Evolutionary conservation across 2,113 vertebrate genomes (phyloP).

Genomic region (Phrynocephalus versicolor): DNA sequence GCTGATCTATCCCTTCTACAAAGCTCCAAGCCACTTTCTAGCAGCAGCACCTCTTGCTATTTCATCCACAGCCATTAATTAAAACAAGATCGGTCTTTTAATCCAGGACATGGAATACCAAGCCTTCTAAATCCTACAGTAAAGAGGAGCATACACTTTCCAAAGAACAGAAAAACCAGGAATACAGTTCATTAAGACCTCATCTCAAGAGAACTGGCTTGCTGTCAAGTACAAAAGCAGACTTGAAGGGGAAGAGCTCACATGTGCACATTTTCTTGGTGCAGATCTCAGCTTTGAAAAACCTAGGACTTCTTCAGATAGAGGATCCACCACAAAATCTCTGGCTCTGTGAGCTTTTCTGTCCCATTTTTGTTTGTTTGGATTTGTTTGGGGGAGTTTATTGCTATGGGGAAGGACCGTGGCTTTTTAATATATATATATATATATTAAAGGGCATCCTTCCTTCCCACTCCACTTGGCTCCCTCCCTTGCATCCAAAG

Average conservation of each 20-base stretch:
- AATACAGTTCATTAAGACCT: not conserved
- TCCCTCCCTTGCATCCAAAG: not conserved
- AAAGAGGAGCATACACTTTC: not conserved
- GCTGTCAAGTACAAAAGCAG: not conserved
- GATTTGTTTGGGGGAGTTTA: no score
- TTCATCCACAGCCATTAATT: not conserved
- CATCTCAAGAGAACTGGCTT: not conserved
- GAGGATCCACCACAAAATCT: no score
- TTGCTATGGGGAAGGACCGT: no score
- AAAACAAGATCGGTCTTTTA: not conserved
- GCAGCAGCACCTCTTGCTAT: not conserved
- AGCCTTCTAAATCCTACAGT: not conserved
- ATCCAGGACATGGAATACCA: not conserved
- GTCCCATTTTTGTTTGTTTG: no score
- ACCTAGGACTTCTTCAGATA: no score
- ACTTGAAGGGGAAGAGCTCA: not conserved
- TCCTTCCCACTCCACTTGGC: no score
- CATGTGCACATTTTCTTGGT: not conserved
- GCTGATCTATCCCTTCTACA: no score
- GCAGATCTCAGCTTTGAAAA: constrained; percentile 20
- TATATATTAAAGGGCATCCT: no score
- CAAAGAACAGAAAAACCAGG: not conserved
- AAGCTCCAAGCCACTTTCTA: not conserved
- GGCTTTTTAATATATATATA: no score
- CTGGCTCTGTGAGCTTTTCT: no score